Base-by-base conservation (phyloP, 2,113 vertebrate genomes). In the Halcyon senegalensis region DNA sequence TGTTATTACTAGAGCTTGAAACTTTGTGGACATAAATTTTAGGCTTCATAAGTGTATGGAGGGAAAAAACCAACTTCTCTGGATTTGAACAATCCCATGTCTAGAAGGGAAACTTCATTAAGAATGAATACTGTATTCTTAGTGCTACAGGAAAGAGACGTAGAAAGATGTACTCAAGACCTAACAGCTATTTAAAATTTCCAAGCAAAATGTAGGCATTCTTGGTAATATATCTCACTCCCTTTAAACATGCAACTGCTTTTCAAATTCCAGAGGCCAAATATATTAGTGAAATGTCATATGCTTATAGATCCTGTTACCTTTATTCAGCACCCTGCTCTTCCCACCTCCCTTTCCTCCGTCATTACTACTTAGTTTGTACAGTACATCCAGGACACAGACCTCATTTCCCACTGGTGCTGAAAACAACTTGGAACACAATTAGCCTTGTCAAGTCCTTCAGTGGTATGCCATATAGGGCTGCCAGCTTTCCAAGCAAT, bases 401-500 rank as follows among this genome's bases (percentile, higher is more conserved):
- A 80, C 78, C 67, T 68, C 62, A 44, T 92, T 94, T 94, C 87
- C 91, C 94, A 69, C 87, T 76, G 76, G 53, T 97, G 90, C 84
- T 91, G 97, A 90, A 95, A 97, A 95, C 93, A 96, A 41, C 91
- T 87, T 87, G 83, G 92, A 92, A 94, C 96, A 76, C 95, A 94
- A 87, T 95, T 87, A 96, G 97, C 87, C 93, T 95, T 80, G 94
- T 88, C 92, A 92, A 70, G 94, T 75, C 91, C 89, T 95, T 94
- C 76, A 35, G 48, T 85, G 91, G 84, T 69, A 95, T 93, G 94
- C 96, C 94, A 82, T 88, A 68, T 68, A 87, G 64, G 93, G 96
- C 59, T 76, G 83, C 92, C 97, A 91, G 96, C 55, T 96, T 95
- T 93, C 96, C 93, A 96, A 95, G 96, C 91, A 69, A 86, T 58